Percentiles rank a stretch among this genome's conserved stretches.
phyloP scores from a whole-genome alignment of 1,140 invertebrate species.

The Cydia pomonella region DNA sequence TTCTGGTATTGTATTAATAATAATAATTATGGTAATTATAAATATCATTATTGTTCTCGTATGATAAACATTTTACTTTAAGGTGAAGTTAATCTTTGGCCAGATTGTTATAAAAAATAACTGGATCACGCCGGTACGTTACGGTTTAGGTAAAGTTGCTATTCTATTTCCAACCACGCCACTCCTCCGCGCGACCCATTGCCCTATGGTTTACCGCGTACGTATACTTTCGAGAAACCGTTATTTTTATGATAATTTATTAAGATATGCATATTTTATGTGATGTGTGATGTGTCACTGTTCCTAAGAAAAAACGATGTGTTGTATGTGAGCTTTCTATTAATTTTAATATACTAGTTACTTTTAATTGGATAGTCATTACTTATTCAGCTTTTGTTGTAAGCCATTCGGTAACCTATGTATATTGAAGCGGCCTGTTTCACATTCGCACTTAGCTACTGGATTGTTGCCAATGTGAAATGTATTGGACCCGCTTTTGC shows the following conservation, averaged over 20 bases:
- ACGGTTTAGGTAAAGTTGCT: background rate
- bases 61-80: too few relatives aligned
- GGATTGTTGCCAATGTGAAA: slow-evolving; percentile 24
- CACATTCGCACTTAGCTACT: slow-evolving; percentile 20
- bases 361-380: slow-evolving; percentile 27
- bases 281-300: slow-evolving; percentile 25
- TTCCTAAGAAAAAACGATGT: slow-evolving; percentile 15
- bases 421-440: slow-evolving; percentile 11
- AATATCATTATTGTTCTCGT: too few relatives aligned
- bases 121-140: background rate
- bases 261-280: slow-evolving; percentile 36
- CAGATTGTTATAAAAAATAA: background rate
- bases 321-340: slow-evolving; percentile 34
- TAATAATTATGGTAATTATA: too few relatives aligned
- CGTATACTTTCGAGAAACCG: slow-evolving; percentile 38
- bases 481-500: slow-evolving; percentile 27
- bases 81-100: too few relatives aligned
- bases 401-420: background rate
- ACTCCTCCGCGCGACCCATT: slow-evolving; percentile 32
- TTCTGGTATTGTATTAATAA: too few relatives aligned
- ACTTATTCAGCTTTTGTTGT: background rate
- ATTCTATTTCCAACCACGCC: slow-evolving; percentile 30
- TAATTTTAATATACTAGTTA: slow-evolving; percentile 30
- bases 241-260: slow-evolving; percentile 49
- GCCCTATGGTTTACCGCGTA: slow-evolving; percentile 44